Base-by-base conservation (phyloP, 2,113 vertebrate genomes). In the Coracopsis vasa region DNA sequence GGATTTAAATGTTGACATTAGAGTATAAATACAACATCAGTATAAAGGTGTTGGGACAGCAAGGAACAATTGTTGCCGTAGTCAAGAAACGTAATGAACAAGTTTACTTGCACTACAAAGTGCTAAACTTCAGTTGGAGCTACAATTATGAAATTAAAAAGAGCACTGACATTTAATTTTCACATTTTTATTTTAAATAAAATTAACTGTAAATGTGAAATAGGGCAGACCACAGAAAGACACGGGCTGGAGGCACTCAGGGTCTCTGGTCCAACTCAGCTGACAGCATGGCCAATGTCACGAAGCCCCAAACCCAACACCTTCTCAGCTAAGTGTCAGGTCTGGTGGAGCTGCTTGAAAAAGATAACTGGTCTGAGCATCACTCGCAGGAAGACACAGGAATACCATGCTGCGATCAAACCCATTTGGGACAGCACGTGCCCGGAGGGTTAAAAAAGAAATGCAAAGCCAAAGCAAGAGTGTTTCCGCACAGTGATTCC, bases 1-100 rank as follows among this genome's bases (percentile, higher is more conserved):
- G 24, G 20, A 64, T 54, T 65, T 65, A 24, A 73, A 35, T 14
- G 28, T 18, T 73, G 60, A 16, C 27, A 13, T 51, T 29, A 64
- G 6, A 7, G 27, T 50, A 31, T 72, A 41, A 83, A 87, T 27
- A 4, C 0, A 0, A 10, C 20, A 8, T 35, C 23, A 2, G 0
- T 33, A 17, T 8, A 16, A 29, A 73, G 56, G 39, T 1, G 0
- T 48, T 42, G 51, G 37, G 44, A 47, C 25, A 54, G 71, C 47
- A 48, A 41, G 56, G 16, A 64, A 18, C 19, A 35, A 54, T 14
- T 3, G 4, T 41, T 47, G 53, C 37, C 12, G 10, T 31, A 50
- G 61, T 62, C 16, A 35, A 70, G 41, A 73, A 70, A 17, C 9
- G 5, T 13, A 64, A 83, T 9, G 16, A 72, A 16, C 8, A n/a